Conservation (phyloP, 2,888 invertebrate species). For the Cephus rjabovi region DNA sequence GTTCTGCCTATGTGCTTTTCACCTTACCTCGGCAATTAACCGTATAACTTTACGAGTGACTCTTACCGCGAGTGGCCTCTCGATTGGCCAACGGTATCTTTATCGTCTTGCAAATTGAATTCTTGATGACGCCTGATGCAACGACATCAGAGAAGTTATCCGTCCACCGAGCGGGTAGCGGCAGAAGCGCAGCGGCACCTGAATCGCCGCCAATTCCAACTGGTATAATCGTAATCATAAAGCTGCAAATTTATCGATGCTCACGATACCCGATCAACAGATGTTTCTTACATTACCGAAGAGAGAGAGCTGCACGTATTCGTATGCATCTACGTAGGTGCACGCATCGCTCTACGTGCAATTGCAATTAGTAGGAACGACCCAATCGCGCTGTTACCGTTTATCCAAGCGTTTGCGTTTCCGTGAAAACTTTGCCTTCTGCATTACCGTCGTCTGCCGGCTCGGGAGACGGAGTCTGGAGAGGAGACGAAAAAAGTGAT, state of each 20-base stretch:
- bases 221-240: conserved; percentile 14
- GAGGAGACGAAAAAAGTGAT: neutral
- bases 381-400: neutral
- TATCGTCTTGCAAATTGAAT: conserved; percentile 53
- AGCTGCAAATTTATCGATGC: conserved; percentile 17
- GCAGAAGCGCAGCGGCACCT: neutral
- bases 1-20: conserved; percentile 5
- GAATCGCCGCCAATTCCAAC: neutral
- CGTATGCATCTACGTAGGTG: neutral
- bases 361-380: neutral
- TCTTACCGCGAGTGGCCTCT: conserved; percentile 12
- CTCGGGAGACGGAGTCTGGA: neutral
- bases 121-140: conserved; percentile 41
- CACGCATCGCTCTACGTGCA: neutral
- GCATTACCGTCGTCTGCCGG: neutral
- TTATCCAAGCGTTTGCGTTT: neutral
- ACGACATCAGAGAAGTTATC: conserved; percentile 14
- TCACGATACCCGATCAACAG: neutral
- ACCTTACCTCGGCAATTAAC: conserved; percentile 43
- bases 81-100: conserved; percentile 19
- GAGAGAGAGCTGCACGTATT: neutral
- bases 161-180: neutral
- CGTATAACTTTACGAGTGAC: conserved; percentile 49
- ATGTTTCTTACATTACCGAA: neutral
- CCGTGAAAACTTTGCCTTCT: neutral